Evolutionary conservation across 2,113 vertebrate genomes (phyloP).

Genomic region (Sinosuthora webbiana): DNA sequence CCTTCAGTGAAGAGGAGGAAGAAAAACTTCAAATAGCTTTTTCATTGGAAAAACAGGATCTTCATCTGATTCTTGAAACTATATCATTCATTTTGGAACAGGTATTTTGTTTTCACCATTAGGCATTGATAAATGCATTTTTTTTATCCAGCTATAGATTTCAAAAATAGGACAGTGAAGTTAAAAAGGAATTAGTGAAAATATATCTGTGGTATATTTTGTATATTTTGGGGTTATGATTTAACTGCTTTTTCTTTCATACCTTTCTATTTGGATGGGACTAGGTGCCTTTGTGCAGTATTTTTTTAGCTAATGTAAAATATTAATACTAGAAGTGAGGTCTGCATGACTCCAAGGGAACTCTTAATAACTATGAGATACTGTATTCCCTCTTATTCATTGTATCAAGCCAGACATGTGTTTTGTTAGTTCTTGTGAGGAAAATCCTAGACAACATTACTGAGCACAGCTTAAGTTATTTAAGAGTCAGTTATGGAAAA

Average conservation of each 20-base stretch:
- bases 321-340: background rate
- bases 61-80: slow-evolving; percentile 88
- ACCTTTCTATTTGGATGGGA: background rate
- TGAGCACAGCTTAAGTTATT: background rate
- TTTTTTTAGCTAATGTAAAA: background rate
- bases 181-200: background rate
- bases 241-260: background rate
- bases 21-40: slow-evolving; percentile 90
- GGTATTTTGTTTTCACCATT: slow-evolving; percentile 69
- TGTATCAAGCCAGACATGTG: background rate
- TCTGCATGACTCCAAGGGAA: background rate
- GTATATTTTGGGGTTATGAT: background rate
- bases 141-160: background rate
- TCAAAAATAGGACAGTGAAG: background rate
- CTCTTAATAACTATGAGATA: background rate
- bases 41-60: slow-evolving; percentile 86
- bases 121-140: background rate
- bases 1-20: slow-evolving; percentile 93
- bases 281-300: background rate
- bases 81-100: slow-evolving; percentile 91
- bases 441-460: background rate
- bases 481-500: background rate
- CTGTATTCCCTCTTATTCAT: background rate
- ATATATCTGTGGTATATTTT: background rate
- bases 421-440: background rate